A percentile compares a stretch with the other conserved stretches of the same genome.
phyloP scores from a whole-genome alignment of 2,113 vertebrate genomes.

The Actenoides hombroni region DNA sequence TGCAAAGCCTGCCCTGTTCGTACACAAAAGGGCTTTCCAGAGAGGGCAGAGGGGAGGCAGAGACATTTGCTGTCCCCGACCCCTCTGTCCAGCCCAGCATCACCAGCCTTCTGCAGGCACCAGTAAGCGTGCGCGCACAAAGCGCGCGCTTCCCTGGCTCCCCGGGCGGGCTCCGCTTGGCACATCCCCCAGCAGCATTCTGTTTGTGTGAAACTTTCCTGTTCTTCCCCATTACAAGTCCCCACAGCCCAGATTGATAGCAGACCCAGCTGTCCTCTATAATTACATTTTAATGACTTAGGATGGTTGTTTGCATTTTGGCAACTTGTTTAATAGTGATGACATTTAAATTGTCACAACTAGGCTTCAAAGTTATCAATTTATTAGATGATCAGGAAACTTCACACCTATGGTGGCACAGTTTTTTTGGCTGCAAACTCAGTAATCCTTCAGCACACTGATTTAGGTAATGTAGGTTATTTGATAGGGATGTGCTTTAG shows the following conservation, averaged over 20 bases:
- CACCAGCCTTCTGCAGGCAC: background rate
- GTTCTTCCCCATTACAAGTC: conserved; percentile 46
- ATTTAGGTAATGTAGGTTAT: conserved; percentile 49
- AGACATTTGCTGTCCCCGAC: background rate
- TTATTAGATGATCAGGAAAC: conserved; percentile 66
- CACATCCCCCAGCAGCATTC: background rate
- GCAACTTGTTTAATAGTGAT: conserved; percentile 70
- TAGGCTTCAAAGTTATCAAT: conserved; percentile 64
- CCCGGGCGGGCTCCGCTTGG: background rate
- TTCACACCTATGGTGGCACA: conserved; percentile 38
- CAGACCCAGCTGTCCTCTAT: conserved; percentile 67
- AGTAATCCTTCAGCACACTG: conserved; percentile 22
- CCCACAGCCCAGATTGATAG: conserved; percentile 51
- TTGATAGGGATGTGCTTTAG: conserved; percentile 31
- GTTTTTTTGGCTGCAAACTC: conserved; percentile 53
- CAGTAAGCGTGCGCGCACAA: background rate
- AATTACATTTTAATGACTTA: conserved; percentile 71
- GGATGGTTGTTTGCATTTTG: conserved; percentile 66
- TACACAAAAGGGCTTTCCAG: background rate
- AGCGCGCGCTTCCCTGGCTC: background rate
- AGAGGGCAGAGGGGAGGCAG: background rate
- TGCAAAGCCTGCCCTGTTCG: background rate
- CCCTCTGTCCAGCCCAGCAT: background rate
- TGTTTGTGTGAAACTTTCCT: conserved; percentile 28
- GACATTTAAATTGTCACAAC: conserved; percentile 73